Evolutionary conservation across 2,113 vertebrate species (phyloP).

Genomic region (Tichodroma muraria): DNA sequence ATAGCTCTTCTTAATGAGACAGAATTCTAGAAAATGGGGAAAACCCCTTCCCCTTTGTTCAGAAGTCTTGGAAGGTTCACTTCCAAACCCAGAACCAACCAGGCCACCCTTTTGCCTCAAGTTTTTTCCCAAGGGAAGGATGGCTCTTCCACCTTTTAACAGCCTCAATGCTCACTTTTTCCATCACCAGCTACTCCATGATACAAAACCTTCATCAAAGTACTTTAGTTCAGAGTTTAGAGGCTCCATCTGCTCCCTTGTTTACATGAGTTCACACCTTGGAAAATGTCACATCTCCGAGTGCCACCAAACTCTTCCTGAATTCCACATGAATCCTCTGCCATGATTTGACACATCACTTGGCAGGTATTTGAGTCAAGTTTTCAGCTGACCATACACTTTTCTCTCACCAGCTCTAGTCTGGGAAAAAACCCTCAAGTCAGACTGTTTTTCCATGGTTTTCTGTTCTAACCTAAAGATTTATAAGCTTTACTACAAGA

Average conservation of each 20-base stretch:
- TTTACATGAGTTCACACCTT: not conserved
- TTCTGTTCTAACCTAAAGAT: not conserved
- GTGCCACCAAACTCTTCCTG: not conserved
- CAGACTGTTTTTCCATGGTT: not conserved
- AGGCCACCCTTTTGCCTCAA: not conserved
- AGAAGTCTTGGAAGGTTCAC: not conserved
- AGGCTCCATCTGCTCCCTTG: not conserved
- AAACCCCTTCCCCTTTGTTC: not conserved
- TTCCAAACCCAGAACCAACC: not conserved
- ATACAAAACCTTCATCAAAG: not conserved
- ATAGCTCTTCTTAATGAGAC: not conserved
- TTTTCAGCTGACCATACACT: not conserved
- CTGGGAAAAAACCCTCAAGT: not conserved
- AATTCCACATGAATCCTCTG: not conserved
- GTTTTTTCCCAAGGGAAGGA: not conserved
- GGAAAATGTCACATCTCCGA: accelerated
- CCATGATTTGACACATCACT: not conserved
- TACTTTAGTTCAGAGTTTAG: not conserved
- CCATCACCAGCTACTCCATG: not conserved
- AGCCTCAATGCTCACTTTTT: not conserved
- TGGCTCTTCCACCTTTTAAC: not conserved
- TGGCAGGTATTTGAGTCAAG: not conserved
- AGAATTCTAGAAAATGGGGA: not conserved
- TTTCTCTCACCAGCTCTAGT: not conserved
- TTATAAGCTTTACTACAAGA: not conserved